Evolutionary conservation across 2,113 vertebrate genomes (phyloP).

Genomic region (Pachycephala philippinensis): DNA sequence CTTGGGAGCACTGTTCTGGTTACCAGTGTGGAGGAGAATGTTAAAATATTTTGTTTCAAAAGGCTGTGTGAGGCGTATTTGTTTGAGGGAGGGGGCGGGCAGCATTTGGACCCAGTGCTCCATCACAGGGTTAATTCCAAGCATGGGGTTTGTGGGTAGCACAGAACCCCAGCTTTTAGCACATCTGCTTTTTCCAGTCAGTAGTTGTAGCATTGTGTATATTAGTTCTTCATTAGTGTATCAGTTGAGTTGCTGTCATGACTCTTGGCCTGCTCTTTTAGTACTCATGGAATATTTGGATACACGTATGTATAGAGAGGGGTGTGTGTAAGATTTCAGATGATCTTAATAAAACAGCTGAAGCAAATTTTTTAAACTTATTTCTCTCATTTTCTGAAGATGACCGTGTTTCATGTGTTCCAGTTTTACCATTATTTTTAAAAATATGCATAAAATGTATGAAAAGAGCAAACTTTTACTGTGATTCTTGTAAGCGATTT

Average conservation of each 20-base stretch:
- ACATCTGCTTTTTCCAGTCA: not conserved
- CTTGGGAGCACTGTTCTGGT: not conserved
- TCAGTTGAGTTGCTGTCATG: not conserved
- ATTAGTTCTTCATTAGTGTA: not conserved
- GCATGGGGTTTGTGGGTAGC: rapidly evolving
- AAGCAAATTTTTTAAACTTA: not conserved
- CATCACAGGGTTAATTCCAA: not conserved
- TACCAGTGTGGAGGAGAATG: not conserved
- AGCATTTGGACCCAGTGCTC: not conserved
- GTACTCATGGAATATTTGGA: not conserved
- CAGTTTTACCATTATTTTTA: not conserved
- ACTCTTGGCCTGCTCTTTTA: not conserved
- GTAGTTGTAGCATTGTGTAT: not conserved
- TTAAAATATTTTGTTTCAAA: not conserved
- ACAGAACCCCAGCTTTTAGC: not conserved
- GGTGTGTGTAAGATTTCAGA: not conserved
- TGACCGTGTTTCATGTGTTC: not conserved
- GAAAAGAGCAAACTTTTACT: not conserved
- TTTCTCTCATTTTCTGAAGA: not conserved
- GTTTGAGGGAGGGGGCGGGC: not conserved
- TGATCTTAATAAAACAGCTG: not conserved
- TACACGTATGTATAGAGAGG: no score
- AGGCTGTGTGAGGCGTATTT: not conserved
- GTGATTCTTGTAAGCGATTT: not conserved
- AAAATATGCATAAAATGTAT: not conserved